Conservation (phyloP, 2,797 vertebrate genomes). For the Pangasius krempfi region DNA sequence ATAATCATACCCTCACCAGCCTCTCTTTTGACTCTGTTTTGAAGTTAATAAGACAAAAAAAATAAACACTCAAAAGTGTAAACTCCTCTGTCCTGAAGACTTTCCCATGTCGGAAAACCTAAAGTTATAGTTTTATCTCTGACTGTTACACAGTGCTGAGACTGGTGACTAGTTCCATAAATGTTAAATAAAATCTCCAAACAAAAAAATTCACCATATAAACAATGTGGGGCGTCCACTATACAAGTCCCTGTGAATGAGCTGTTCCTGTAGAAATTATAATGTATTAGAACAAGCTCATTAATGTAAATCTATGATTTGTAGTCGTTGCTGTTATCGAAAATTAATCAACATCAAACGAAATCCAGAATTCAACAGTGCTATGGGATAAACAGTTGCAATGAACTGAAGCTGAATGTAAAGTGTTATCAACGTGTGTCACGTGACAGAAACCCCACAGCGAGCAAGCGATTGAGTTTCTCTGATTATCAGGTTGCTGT, state of each 20-base stretch:
- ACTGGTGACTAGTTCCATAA: neutral
- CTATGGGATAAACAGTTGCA: no score
- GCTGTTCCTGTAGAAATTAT: neutral
- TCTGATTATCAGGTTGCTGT: conserved; percentile 4
- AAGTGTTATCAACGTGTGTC: neutral
- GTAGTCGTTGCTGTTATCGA: neutral
- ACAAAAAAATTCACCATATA: neutral
- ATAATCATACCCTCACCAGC: neutral
- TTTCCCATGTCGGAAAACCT: neutral
- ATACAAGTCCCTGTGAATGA: neutral
- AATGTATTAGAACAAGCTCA: neutral
- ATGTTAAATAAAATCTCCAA: neutral
- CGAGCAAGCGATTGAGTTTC: neutral
- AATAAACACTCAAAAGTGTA: neutral
- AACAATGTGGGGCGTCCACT: neutral
- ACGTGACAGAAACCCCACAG: neutral
- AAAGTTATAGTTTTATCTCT: neutral
- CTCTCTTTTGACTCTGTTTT: neutral
- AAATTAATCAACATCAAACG: neutral
- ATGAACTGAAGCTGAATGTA: neutral
- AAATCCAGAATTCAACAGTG: no score
- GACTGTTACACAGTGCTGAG: neutral
- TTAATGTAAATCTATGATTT: neutral
- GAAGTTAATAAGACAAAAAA: neutral
- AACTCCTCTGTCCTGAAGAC: neutral